Evolutionary conservation across 2,113 vertebrate genomes (phyloP), one percentile per base, ranked within the genome.

Genomic region (Myotis brandtii): DNA sequence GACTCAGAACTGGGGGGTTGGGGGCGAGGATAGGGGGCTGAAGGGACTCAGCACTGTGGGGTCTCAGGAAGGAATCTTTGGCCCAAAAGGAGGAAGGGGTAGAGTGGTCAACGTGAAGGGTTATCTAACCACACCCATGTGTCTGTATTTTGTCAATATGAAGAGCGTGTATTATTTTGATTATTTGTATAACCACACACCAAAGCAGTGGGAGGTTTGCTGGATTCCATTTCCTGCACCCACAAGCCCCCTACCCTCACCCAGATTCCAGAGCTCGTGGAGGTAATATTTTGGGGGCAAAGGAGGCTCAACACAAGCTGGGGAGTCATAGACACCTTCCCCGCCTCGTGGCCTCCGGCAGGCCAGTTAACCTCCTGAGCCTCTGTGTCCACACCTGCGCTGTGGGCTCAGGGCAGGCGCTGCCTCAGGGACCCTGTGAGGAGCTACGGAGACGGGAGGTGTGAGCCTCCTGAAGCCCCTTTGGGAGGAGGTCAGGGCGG

Each of bases 211-310:
- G 21, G 17, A 46, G 50, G 40, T 87, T 21, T 13, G 20, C 79
- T 21, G 34, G 34, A n/a, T 9, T 30, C 82, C 73, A 52, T 66
- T 37, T 69, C 59, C 46, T 16, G 54, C 4, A 20, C 56, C 20
- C 84, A 34, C 69, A 30, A 52, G 27, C 79, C 70, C 18, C 23
- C 64, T 11, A 48, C 17, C 32, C 75, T 10, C n/a, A 11, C 18
- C 52, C n/a, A 62, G 79, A 89, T 17, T 48, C 34, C 92, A 89
- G 32, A 48, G 46, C 17, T 93, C 86, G 54, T 20, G 27, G 37
- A 81, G 37, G 25, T 32, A 27, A 18, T 37, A 4, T n/a, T 46
- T 8, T 23, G 32, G 64, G 50, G 50, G 34, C n/a, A 34, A 3
- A 25, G 43, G 43, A 27, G 27, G 4, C 23, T 76, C 37, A 30